Conservation (phyloP, 1,140 invertebrate genomes). For the Mactra quadrangularis region DNA sequence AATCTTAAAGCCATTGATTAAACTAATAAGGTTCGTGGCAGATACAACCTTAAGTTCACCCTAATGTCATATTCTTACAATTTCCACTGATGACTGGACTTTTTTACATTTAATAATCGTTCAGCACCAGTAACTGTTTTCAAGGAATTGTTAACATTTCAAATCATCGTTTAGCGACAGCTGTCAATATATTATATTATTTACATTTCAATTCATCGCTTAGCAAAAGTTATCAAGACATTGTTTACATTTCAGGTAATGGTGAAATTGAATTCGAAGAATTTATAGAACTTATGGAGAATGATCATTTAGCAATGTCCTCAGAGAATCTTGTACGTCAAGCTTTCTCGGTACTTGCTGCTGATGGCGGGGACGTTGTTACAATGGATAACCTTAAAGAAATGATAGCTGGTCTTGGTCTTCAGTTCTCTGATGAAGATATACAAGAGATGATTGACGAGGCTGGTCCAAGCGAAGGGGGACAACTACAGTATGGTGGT, state of each 20-base stretch:
- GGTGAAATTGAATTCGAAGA: conserved; percentile 31
- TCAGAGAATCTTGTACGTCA: conserved; percentile 37
- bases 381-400: conserved; percentile 9
- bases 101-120: too few species aligned
- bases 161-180: not conserved
- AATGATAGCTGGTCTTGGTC: not conserved
- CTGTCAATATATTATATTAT: not conserved
- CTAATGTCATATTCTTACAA: too few species aligned
- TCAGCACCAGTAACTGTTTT: too few species aligned
- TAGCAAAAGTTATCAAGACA: not conserved
- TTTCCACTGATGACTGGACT: too few species aligned
- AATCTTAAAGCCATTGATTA: too few species aligned
- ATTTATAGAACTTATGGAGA: conserved; percentile 36
- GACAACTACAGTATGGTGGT: conserved; percentile 33
- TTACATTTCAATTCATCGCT: not conserved
- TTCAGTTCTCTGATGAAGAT: conserved; percentile 45
- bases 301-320: conserved; percentile 4
- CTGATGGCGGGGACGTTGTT: conserved; percentile 14
- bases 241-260: conserved; percentile 19
- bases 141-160: not conserved
- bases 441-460: conserved; percentile 41
- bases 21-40: too few species aligned
- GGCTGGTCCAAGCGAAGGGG: not conserved
- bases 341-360: conserved; percentile 33
- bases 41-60: too few species aligned